Base-by-base conservation (phyloP, 2,888 invertebrate species). In the Stenodera caucasica region DNA sequence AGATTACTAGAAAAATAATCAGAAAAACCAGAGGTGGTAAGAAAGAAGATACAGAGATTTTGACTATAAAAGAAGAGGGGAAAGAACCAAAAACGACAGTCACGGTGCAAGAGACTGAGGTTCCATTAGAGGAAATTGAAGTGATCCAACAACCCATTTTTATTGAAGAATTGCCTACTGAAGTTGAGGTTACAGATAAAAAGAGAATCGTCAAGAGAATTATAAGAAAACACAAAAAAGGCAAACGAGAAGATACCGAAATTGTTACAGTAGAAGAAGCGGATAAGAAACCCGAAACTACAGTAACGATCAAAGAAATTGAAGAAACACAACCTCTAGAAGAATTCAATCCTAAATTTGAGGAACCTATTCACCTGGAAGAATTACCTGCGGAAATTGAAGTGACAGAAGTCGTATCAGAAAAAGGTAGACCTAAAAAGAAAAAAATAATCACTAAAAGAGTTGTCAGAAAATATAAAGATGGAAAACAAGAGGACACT, bases 191-290 rank as follows among this genome's bases (percentile, higher is more conserved):
- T 52, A 61, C 57, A 1, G 66, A 15, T 32, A 72, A 70, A 51
- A 74, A 77, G 53, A 73, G 70, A 60, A 62, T 74, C 1, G 67
- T 71, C 9, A 80, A 75, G 55, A 80, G 75, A 58, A 76, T 76
- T 3, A 70, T 72, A 9, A 77, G 79, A 52, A 81, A 77, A 53
- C 75, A 77, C 1, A 80, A 69, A 66, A 81, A 75, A 57, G 72
- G 75, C 26, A 78, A 75, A 65, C 77, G 80, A 40, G 81, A 83
- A 68, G 70, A 80, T 4, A 83, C 81, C 0, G 80, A 82, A 76
- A 81, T 83, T 49, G 74, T 77, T 50, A 82, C 59, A 21, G 51
- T 55, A 8, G n/a, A 75, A 64, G 72, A 77, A 64, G 78, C 79
- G 32, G 78, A 76, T 21, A 69, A 74, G 50, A 73, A 78, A 49